These are phyloP conservation scores for Tiliacea citrago DNA, from an alignment of 2,888 invertebrate species.

Conservation along the genomic window DNA sequence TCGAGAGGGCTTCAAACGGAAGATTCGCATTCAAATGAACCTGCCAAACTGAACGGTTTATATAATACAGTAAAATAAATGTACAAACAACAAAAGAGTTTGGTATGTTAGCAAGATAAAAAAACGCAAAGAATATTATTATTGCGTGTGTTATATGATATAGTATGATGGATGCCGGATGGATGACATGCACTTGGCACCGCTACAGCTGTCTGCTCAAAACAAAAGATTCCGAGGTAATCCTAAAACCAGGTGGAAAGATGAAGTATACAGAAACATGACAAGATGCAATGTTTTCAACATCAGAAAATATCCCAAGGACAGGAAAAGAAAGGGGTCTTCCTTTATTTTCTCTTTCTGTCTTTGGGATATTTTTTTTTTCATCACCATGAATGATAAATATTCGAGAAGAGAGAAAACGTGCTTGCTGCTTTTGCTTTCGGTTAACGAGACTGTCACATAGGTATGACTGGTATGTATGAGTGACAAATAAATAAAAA, in stretches of 20 bases:
- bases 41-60: slow-evolving; percentile 64
- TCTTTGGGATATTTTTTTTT: too few species aligned
- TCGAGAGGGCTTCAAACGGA: slow-evolving; percentile 53
- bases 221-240: background rate
- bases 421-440: too few species aligned
- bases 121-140: background rate
- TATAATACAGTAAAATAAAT: slow-evolving; percentile 61
- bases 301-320: background rate
- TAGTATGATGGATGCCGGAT: background rate
- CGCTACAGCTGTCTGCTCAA: background rate
- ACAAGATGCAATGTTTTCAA: background rate
- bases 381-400: too few species aligned
- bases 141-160: background rate
- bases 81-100: slow-evolving; percentile 9
- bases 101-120: slow-evolving; percentile 10
- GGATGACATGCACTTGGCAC: background rate
- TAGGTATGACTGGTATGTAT: too few species aligned
- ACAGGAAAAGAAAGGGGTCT: too few species aligned
- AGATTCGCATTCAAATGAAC: slow-evolving; percentile 67
- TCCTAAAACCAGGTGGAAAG: background rate
- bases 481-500: too few species aligned
- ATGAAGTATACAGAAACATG: background rate
- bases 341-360: too few species aligned
- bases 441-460: too few species aligned
- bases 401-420: too few species aligned